Evolutionary conservation across 1,140 invertebrate species (phyloP).

Genomic region (Vanessa tameamea): DNA sequence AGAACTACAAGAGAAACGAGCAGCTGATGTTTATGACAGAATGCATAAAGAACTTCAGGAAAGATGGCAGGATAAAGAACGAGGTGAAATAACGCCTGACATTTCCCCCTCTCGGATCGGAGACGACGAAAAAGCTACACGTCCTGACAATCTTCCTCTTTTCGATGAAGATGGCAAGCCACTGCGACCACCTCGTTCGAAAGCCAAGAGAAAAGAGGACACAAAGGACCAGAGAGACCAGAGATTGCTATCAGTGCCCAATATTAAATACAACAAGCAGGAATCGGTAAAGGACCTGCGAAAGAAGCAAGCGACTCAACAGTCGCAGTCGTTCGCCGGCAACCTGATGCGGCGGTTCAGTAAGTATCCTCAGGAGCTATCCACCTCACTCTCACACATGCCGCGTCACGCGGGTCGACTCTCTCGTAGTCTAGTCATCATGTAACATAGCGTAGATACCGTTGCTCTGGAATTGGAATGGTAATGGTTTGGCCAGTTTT

Average conservation of each 20-base stretch:
- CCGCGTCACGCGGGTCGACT: conserved; percentile 48
- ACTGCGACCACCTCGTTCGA: conserved; percentile 82
- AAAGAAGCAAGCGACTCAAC: conserved; percentile 68
- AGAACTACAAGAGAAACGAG: conserved; percentile 59
- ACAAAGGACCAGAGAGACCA: conserved; percentile 82
- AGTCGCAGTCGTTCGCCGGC: conserved; percentile 83
- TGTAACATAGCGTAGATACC: conserved; percentile 55
- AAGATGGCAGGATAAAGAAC: conserved; percentile 63
- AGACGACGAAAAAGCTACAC: conserved; percentile 62
- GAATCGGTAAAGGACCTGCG: conserved; percentile 66
- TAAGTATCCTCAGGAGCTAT: conserved; percentile 84
- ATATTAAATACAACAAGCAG: conserved; percentile 85
- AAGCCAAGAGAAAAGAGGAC: conserved; percentile 80
- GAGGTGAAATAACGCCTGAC: conserved; percentile 45
- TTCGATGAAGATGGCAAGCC: conserved; percentile 83
- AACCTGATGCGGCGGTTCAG: conserved; percentile 91
- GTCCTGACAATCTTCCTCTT: conserved; percentile 85
- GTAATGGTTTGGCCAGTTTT: conserved; percentile 70
- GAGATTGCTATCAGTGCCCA: conserved; percentile 88
- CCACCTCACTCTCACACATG: conserved; percentile 48
- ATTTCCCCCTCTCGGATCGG: conserved; percentile 54
- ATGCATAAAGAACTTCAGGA: conserved; percentile 73
- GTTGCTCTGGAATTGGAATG: conserved; percentile 63
- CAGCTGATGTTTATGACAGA: conserved; percentile 66
- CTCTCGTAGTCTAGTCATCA: conserved; percentile 53